Conservation (phyloP, 2,797 vertebrate genomes). For the Poecilia wingei region DNA sequence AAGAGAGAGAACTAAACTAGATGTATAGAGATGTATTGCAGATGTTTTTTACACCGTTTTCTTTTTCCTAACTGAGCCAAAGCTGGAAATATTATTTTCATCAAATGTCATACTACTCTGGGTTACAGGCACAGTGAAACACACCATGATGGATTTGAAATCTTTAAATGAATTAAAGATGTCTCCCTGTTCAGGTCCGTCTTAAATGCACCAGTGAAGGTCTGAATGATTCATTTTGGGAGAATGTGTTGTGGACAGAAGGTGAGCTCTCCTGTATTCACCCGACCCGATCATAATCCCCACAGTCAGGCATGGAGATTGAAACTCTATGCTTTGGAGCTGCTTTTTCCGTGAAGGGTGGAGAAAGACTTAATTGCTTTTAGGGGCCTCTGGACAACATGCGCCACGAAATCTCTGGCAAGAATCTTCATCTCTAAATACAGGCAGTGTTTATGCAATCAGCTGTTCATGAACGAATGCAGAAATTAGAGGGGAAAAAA, state of each 20-base stretch:
- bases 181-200: neutral
- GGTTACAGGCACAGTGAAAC: neutral
- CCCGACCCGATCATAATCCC: neutral
- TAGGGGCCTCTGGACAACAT: neutral
- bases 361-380: neutral
- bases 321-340: neutral
- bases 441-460: neutral
- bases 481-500: neutral
- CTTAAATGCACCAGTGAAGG: neutral
- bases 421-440: neutral
- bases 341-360: neutral
- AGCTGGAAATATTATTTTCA: neutral
- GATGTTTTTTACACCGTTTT: neutral
- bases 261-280: neutral
- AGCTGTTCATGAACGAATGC: neutral
- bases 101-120: neutral
- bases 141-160: neutral
- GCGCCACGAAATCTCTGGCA: neutral
- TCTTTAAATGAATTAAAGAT: neutral
- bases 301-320: neutral
- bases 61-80: neutral
- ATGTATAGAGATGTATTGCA: neutral
- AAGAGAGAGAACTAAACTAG: neutral
- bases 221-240: neutral
- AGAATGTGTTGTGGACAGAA: neutral